These are phyloP conservation scores for Hetaerina titia DNA, from an alignment of 2,888 invertebrate species.

Conservation along the genomic window DNA sequence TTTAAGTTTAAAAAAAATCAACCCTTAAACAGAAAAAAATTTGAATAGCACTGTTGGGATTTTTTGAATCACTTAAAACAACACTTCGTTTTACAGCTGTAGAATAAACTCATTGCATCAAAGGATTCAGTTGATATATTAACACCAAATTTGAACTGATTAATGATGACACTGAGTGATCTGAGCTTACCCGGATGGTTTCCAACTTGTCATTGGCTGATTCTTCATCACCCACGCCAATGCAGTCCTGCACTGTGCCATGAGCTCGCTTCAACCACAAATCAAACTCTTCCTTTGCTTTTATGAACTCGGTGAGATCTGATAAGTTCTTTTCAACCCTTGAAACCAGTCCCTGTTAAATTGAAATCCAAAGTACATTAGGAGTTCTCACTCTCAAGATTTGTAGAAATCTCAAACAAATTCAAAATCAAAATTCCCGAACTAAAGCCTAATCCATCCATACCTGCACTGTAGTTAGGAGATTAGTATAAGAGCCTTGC, in stretches of 20 bases:
- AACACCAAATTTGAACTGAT: too few species aligned
- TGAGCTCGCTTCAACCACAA: constrained; percentile 91
- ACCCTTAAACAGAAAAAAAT: background rate
- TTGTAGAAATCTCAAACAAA: background rate
- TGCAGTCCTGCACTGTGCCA: constrained; percentile 89
- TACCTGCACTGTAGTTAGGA: constrained; percentile 89
- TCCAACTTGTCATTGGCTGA: constrained; percentile 89
- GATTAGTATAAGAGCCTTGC: constrained; percentile 89
- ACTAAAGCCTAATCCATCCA: constrained; percentile 67
- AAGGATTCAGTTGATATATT: background rate
- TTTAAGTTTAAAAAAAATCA: background rate
- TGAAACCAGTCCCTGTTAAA: constrained; percentile 82
- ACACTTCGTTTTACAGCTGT: too few species aligned
- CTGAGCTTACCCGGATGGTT: constrained; percentile 84
- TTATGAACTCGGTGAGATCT: constrained; percentile 94
- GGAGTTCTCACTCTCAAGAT: background rate
- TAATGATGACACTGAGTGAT: background rate
- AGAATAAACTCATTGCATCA: background rate
- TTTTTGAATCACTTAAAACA: background rate
- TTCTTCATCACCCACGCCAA: constrained; percentile 88
- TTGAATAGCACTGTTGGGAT: background rate
- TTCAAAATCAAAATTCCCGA: background rate
- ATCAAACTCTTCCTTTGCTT: constrained; percentile 90
- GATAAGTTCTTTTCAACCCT: constrained; percentile 94
- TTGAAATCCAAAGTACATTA: background rate